Evolutionary conservation across 2,113 vertebrate species (phyloP).

Genomic region (Salvelinus sp.): DNA sequence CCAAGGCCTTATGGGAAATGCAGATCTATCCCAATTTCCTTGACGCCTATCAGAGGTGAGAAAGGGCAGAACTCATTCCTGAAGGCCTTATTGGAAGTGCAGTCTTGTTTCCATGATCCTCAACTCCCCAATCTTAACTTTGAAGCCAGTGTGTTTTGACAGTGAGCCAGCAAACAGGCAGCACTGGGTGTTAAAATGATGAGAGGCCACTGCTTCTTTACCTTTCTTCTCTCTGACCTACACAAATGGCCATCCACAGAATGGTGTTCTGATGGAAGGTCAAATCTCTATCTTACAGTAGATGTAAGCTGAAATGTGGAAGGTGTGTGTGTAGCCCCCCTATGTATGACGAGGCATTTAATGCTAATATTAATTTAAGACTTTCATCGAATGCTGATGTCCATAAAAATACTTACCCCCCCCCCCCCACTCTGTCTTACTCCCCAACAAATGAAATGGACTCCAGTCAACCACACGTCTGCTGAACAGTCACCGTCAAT

Average conservation of each 20-base stretch:
- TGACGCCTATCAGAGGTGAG: constrained; percentile 8
- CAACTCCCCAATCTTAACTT: no score
- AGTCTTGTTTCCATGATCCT: background rate
- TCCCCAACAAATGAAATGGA: constrained; percentile 30
- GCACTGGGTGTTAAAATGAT: no score
- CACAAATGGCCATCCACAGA: constrained; percentile 2
- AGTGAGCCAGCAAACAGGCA: no score
- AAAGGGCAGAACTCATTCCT: background rate
- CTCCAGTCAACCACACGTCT: constrained; percentile 20
- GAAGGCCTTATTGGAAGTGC: no score
- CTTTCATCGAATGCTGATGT: constrained; percentile 28
- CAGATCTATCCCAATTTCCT: constrained; percentile 24
- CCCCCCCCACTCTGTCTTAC: constrained; percentile 7
- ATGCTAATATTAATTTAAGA: constrained; percentile 20
- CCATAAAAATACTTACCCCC: constrained; percentile 12
- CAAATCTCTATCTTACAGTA: constrained; percentile 6
- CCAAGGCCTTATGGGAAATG: constrained; percentile 7
- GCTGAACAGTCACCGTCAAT: constrained; percentile 50
- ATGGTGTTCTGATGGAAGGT: background rate
- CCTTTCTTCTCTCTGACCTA: no score
- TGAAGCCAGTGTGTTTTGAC: no score
- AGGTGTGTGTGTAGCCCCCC: background rate
- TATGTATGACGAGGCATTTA: background rate
- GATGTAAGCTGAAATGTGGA: background rate
- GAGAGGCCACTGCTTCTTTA: no score